Percentiles rank a stretch among this genome's conserved stretches.
Evolutionary conservation across 2,888 invertebrate species (phyloP).

Genomic region (Girardia tigrina): DNA sequence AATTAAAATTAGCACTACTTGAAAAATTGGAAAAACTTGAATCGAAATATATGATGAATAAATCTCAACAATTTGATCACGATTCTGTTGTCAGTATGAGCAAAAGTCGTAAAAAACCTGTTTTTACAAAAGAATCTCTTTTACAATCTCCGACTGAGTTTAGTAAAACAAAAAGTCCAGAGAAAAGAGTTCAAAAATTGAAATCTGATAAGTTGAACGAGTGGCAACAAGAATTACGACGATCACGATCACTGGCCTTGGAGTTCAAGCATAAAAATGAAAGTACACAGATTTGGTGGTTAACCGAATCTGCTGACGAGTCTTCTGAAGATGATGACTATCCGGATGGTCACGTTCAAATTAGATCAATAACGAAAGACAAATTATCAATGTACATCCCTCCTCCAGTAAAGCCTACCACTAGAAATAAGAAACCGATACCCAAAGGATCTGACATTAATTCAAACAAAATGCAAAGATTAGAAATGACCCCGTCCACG

Average conservation of each 20-base stretch:
- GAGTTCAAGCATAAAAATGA: conserved; percentile 7
- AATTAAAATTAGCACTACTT: conserved; percentile 1
- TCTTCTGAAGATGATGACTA: not conserved
- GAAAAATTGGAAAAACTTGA: conserved; percentile 3
- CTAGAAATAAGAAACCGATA: no score
- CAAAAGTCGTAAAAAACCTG: not conserved
- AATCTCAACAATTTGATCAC: not conserved
- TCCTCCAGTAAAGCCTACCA: not conserved
- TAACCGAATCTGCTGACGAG: not conserved
- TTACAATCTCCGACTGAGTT: no score
- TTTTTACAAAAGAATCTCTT: not conserved
- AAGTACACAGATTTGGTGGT: conserved; percentile 1
- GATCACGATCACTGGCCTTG: not conserved
- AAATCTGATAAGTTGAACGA: no score
- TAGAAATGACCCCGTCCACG: not conserved
- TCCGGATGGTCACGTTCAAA: not conserved
- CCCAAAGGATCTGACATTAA: not conserved
- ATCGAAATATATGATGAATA: not conserved
- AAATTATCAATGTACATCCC: not conserved
- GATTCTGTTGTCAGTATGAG: not conserved
- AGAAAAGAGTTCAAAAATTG: no score
- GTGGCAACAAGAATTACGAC: conserved; percentile 3
- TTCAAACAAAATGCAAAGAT: not conserved
- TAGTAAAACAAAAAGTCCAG: no score
- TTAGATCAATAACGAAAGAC: not conserved